These are phyloP conservation scores for Heterocephalus glaber DNA, from an alignment of 2,113 vertebrate species.

Conservation along the genomic window DNA sequence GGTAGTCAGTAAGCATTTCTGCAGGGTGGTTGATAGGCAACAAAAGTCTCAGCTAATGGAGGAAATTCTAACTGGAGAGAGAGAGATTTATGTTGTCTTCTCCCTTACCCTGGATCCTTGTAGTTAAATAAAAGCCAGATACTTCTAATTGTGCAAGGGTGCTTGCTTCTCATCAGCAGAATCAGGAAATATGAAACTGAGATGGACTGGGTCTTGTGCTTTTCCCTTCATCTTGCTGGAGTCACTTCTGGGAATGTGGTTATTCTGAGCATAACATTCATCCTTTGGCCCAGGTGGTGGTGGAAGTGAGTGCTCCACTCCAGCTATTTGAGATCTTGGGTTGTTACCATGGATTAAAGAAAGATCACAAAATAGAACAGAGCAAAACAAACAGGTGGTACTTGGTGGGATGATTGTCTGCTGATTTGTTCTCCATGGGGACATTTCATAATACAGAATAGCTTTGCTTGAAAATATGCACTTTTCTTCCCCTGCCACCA, in stretches of 20 bases:
- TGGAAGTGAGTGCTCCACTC: background rate
- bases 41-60: background rate
- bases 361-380: background rate
- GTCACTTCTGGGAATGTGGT: constrained; percentile 47
- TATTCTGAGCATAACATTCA: constrained; percentile 46
- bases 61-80: constrained; percentile 2
- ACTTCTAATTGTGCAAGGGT: background rate
- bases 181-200: constrained; percentile 31
- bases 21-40: background rate
- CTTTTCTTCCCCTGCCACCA: background rate
- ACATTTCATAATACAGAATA: constrained; percentile 55
- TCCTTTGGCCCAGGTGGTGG: constrained; percentile 37
- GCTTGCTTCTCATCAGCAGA: constrained; percentile 4
- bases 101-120: background rate
- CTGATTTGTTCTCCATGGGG: constrained; percentile 35
- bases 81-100: background rate
- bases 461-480: constrained; percentile 62
- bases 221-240: constrained; percentile 52
- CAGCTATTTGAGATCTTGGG: background rate
- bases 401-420: constrained; percentile 24
- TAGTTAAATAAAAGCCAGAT: constrained; percentile 26
- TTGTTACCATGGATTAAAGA: constrained; percentile 58
- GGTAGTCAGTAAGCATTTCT: background rate
- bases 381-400: background rate
- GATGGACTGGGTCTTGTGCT: background rate